Evolutionary conservation across 2,113 vertebrate species (phyloP), one percentile per base, ranked within the genome.

Genomic region (Amblyornis subalaris): DNA sequence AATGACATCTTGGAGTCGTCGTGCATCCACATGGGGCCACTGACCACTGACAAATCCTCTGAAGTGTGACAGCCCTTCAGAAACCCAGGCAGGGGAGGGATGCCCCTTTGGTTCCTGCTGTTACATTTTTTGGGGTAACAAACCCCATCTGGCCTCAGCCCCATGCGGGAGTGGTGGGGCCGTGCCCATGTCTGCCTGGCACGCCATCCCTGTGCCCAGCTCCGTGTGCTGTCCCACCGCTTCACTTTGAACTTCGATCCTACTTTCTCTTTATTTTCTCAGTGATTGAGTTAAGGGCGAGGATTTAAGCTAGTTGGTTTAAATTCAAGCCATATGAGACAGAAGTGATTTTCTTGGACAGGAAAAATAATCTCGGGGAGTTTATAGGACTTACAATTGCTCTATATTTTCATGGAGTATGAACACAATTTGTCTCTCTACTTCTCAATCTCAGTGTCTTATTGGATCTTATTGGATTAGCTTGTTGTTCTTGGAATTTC

Each of bases 401-500:
- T 94, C 96, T 85, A 35, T 96, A 93, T 95, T 95, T 95, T 96
- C 90, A 81, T 91, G 75, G 88, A 90, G 40, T 88, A 95, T 93
- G 94, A 97, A 91, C 65, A 91, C 75, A 94, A 94, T 93, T 95
- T 96, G 95, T 94, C 90, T 96, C 90, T 88, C 67, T 90, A 28
- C 78, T 95, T 95, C 88, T 94, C 95, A 90, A 61, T 93, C 95
- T 95, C 79, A 84, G 25, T 79, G 91, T 90, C 48, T 96, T 95
- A 91, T 95, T 95, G 89, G 91, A 80, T 95, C 55, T 95, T 93
- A 94, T 90, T 96, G 94, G 96, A 96, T 96, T 96, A 96, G 77
- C 67, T 97, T 94, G 93, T 94, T 96, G 88, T 93, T 96, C 88
- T 95, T 96, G 95, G 96, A 97, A 93, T 97, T 94, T 94, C 85